Percentiles rank a stretch among this genome's conserved stretches.
Conservation (phyloP, 1,140 invertebrate genomes). For the Drosophila simulans region DNA sequence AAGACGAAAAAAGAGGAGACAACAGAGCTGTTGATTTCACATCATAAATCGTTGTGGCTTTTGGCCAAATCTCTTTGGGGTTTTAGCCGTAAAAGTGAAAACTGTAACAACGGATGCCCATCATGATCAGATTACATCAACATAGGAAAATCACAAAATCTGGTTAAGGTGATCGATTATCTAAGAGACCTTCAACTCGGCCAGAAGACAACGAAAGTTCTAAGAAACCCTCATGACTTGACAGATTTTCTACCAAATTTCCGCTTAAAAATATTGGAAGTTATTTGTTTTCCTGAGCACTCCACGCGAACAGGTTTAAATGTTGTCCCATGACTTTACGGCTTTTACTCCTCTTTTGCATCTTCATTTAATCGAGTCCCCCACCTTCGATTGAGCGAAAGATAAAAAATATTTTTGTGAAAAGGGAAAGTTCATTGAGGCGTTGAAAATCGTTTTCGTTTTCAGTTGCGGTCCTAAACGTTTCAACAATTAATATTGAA, state of each 20-base stretch:
- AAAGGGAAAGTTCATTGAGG: constrained; percentile 81
- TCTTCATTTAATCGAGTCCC: constrained; percentile 69
- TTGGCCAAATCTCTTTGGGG: constrained; percentile 53
- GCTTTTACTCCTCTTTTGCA: constrained; percentile 75
- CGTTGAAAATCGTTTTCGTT: constrained; percentile 54
- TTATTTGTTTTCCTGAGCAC: constrained; percentile 45
- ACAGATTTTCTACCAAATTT: not conserved
- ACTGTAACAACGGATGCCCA: constrained; percentile 60
- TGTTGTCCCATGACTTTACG: constrained; percentile 65
- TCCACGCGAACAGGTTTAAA: constrained; percentile 72
- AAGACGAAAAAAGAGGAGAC: constrained; percentile 35
- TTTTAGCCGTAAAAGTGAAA: constrained; percentile 67
- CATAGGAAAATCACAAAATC: constrained; percentile 23
- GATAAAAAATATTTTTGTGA: constrained; percentile 51
- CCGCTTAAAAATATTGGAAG: not conserved
- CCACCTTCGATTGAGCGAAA: constrained; percentile 14
- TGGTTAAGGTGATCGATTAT: constrained; percentile 32
- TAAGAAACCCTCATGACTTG: constrained; percentile 29
- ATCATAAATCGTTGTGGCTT: constrained; percentile 65
- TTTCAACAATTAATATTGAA: constrained; percentile 69
- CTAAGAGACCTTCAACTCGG: constrained; percentile 21
- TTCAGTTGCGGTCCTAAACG: constrained; percentile 45
- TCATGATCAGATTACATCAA: constrained; percentile 48
- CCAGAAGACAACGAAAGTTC: constrained; percentile 11
- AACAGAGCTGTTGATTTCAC: constrained; percentile 55